Evolutionary conservation across 1,140 invertebrate genomes (phyloP), one percentile per base, ranked within the genome.

Genomic region (Lordiphosa mommai): DNA sequence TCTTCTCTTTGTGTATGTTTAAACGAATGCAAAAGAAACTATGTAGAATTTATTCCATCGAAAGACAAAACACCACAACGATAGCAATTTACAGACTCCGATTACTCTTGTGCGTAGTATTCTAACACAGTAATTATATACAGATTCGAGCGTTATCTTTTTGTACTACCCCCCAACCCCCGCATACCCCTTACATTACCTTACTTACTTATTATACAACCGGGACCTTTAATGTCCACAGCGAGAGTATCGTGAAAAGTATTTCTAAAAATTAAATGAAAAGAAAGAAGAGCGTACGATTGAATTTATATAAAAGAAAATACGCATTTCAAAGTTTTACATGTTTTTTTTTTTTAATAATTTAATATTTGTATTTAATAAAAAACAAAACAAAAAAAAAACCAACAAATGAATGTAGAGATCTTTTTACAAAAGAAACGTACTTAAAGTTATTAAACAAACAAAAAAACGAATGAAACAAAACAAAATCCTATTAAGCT

Each of bases 341-440:
- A 80, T 76, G 66, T 76, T 67, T 72, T 80, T 82, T 63, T 76
- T 77, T 77, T 80, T 49, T 48, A 76, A 69, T 82, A 84, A 82
- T 82, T 77, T 82, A 84, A 82, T 76, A 71, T 63, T 72, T 77
- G 67, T 84, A 82, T 82, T 84, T 84, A 77, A 77, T 82, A 58
- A 77, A 84, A 55, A 57, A 59, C 7, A 34, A 4, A 23, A 12
- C 14, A 20, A 56, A 30, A 43, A 56, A 66, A 30, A 5, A 57
- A 46, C 20, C 23, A 80, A 61, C 47, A 57, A 80, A 58, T 68
- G 77, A 65, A 70, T 63, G 65, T 76, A 63, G 68, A 72, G 72
- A 66, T 68, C 77, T 82, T 82, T 82, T 84, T 84, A 82, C 72
- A 84, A 72, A 76, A 84, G 59, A 69, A 82, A 76, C 30, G 72